Evolutionary conservation across 2,888 invertebrate genomes (phyloP).

Genomic region (Drosophila emarginata): DNA sequence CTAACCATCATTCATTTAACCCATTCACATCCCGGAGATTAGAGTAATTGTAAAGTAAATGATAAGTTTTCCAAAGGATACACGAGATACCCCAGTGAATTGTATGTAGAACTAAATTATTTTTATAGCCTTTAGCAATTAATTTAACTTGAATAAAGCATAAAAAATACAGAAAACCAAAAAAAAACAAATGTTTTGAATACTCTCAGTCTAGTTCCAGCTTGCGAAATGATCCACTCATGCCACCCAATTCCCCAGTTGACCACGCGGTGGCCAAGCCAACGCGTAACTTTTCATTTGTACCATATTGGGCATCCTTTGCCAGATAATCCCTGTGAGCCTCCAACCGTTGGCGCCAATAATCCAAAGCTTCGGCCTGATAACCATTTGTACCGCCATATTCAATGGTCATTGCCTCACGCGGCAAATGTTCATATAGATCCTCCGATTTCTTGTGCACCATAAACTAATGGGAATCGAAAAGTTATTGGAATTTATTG

Average conservation of each 20-base stretch:
- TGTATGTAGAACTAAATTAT: slow-evolving; percentile 47
- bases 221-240: slow-evolving; percentile 75
- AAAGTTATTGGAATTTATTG: not conserved
- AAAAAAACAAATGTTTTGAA: slow-evolving; percentile 5
- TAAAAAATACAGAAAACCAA: slow-evolving; percentile 22
- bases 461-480: slow-evolving; percentile 53
- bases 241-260: slow-evolving; percentile 64
- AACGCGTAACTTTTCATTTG: slow-evolving; percentile 71
- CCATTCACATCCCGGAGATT: slow-evolving; percentile 9
- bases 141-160: slow-evolving; percentile 50
- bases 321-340: slow-evolving; percentile 65
- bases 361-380: slow-evolving; percentile 68
- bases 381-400: slow-evolving; percentile 77
- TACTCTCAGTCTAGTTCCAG: slow-evolving; percentile 66
- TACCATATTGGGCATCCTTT: slow-evolving; percentile 64
- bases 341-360: slow-evolving; percentile 59
- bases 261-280: slow-evolving; percentile 56
- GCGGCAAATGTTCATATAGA: slow-evolving; percentile 68
- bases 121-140: slow-evolving; percentile 51
- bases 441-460: slow-evolving; percentile 78
- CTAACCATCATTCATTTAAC: slow-evolving; percentile 44
- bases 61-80: slow-evolving; percentile 65
- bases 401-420: slow-evolving; percentile 72
- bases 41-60: slow-evolving; percentile 62
- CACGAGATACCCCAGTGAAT: slow-evolving; percentile 71